Evolutionary conservation across 2,797 vertebrate species (phyloP).

Genomic region (Alfaro cultratus): DNA sequence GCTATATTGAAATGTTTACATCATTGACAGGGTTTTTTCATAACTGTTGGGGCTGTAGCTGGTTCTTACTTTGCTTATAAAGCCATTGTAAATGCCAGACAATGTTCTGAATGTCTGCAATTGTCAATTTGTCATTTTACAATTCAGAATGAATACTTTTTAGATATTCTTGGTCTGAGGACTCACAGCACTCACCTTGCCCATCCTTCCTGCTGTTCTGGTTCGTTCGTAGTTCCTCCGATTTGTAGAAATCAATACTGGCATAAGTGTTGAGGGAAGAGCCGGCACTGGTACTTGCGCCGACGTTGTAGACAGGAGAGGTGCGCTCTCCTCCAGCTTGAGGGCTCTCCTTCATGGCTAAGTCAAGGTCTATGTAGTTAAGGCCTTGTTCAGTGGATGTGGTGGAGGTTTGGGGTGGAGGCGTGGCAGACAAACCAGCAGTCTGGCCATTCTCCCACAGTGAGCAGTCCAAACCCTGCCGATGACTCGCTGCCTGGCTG

Average conservation of each 20-base stretch:
- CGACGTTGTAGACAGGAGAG: conserved; percentile 70
- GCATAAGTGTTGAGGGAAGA: conserved; percentile 81
- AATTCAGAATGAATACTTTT: conserved; percentile 1
- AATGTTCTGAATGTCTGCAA: not conserved
- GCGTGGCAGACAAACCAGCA: conserved; percentile 64
- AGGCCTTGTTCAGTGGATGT: conserved; percentile 78
- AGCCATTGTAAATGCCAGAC: not conserved
- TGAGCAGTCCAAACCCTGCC: conserved; percentile 75
- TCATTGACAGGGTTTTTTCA: not conserved
- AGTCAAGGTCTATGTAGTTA: conserved; percentile 88
- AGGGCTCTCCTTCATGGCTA: conserved; percentile 73
- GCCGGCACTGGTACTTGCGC: conserved; percentile 64
- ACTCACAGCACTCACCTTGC: conserved; percentile 69
- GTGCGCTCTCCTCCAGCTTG: conserved; percentile 72
- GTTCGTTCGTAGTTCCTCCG: conserved; percentile 79
- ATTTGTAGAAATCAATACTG: conserved; percentile 88
- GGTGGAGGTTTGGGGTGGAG: conserved; percentile 69
- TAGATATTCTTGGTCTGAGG: conserved; percentile 6
- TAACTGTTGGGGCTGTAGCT: not conserved
- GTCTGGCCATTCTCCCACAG: conserved; percentile 75
- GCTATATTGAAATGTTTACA: conserved; percentile 5
- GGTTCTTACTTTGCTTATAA: not conserved
- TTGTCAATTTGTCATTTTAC: not conserved
- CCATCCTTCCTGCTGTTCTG: conserved; percentile 79
- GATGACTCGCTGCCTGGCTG: conserved; percentile 65